Conservation (phyloP, 1,140 invertebrate species). For the Eulimnadia texana region DNA sequence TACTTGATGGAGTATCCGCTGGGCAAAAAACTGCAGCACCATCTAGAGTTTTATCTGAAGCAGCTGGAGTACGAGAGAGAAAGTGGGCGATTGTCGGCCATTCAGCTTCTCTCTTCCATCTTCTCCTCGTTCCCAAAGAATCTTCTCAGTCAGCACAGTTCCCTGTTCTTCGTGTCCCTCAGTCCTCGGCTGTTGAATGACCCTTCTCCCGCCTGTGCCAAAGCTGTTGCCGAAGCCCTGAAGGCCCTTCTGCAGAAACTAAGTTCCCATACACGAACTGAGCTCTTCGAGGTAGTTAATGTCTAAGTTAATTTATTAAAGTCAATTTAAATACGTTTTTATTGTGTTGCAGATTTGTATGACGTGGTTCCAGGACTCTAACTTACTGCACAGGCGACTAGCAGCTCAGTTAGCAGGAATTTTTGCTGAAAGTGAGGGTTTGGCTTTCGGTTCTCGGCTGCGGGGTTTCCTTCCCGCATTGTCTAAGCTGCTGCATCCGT, state of each 20-base stretch:
- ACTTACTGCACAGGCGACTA: constrained; percentile 44
- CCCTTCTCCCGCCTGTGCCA: constrained; percentile 45
- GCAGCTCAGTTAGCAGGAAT: constrained; percentile 46
- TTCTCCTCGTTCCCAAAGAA: constrained; percentile 53
- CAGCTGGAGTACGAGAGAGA: constrained; percentile 67
- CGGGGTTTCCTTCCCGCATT: constrained; percentile 39
- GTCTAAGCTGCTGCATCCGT: constrained; percentile 30
- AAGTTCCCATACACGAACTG: constrained; percentile 36
- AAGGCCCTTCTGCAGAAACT: constrained; percentile 43
- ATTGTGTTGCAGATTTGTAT: constrained; percentile 35
- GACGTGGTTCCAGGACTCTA: constrained; percentile 49
- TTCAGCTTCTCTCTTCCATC: constrained; percentile 66
- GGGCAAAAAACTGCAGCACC: constrained; percentile 46
- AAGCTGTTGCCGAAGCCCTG: constrained; percentile 47
- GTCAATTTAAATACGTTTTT: too few species aligned
- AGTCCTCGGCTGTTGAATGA: constrained; percentile 58
- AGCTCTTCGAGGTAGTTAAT: constrained; percentile 38
- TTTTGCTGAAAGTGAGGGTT: constrained; percentile 54
- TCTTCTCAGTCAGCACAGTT: constrained; percentile 42
- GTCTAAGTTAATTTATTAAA: not conserved
- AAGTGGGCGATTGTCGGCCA: constrained; percentile 62
- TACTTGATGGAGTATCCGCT: constrained; percentile 73
- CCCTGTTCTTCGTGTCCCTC: constrained; percentile 56
- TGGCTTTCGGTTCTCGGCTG: constrained; percentile 46
- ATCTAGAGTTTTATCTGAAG: constrained; percentile 61